These are phyloP conservation scores for Orius insidiosus DNA, from an alignment of 1,140 invertebrate species.

Conservation along the genomic window DNA sequence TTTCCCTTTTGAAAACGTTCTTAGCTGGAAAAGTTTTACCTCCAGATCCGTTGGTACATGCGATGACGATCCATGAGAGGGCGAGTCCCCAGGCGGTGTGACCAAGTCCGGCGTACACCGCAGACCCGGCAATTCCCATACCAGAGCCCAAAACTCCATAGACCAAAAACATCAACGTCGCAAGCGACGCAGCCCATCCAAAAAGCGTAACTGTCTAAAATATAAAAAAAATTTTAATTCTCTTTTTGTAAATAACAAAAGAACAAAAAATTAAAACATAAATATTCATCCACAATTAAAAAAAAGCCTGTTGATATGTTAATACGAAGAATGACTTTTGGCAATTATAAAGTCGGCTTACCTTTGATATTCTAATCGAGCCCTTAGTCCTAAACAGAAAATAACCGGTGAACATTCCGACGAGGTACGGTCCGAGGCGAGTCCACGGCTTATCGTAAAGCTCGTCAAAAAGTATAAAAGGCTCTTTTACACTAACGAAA, in stretches of 20 bases:
- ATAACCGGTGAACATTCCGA: conserved; percentile 61
- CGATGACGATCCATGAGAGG: conserved; percentile 62
- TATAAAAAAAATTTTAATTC: not conserved
- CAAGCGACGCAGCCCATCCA: conserved; percentile 9
- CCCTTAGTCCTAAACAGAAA: conserved; percentile 50
- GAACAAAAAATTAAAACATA: not conserved
- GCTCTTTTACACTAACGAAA: conserved; percentile 49
- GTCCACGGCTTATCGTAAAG: conserved; percentile 75
- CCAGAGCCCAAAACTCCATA: conserved; percentile 57
- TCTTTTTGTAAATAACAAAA: not conserved
- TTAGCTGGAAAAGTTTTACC: conserved; percentile 25
- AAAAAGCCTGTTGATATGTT: not conserved
- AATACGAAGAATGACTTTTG: conserved; percentile 1
- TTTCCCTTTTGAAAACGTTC: too few species aligned
- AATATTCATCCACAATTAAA: too few species aligned
- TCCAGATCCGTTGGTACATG: conserved; percentile 58
- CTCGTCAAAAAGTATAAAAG: conserved; percentile 64
- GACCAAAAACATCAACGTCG: conserved; percentile 33
- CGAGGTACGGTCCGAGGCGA: conserved; percentile 57
- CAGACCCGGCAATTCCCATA: conserved; percentile 37
- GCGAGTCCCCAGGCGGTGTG: conserved; percentile 56
- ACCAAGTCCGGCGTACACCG: conserved; percentile 35
- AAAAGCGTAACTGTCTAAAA: conserved; percentile 1
- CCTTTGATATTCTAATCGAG: conserved; percentile 39
- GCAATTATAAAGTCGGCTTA: conserved; percentile 21